Evolutionary conservation across 1,140 invertebrate genomes (phyloP).

Genomic region (Diuraphis noxia): DNA sequence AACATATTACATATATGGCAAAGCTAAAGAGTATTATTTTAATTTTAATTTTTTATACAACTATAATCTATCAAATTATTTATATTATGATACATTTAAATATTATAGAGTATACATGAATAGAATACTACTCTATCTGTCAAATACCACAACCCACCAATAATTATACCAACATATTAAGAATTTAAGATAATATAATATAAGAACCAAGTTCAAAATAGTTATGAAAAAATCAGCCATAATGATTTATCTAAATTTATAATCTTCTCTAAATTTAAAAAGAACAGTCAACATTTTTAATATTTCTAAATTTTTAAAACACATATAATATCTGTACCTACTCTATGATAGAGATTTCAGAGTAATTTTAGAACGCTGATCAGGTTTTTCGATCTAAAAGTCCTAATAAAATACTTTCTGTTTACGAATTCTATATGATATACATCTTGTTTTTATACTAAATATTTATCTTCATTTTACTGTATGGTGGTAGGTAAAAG

Average conservation of each 20-base stretch:
- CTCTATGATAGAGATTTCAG: neutral
- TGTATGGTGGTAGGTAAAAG: neutral
- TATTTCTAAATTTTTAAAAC: neutral
- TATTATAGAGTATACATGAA: no score
- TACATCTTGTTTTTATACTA: neutral
- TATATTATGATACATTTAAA: neutral
- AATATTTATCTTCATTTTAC: conserved; percentile 3
- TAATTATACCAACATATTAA: neutral
- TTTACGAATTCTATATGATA: neutral
- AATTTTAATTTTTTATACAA: neutral
- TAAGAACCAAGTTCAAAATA: neutral
- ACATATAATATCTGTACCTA: neutral
- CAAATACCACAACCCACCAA: neutral
- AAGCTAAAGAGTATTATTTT: neutral
- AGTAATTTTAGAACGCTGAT: neutral
- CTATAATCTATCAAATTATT: neutral
- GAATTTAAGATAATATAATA: neutral
- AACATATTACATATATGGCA: neutral
- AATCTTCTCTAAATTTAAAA: neutral
- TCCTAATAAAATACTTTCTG: neutral
- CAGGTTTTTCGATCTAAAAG: neutral
- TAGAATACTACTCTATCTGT: neutral
- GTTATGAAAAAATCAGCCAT: neutral
- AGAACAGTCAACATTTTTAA: neutral
- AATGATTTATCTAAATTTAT: neutral